These are phyloP conservation scores for Neotoxoptera formosana DNA, from an alignment of 1,140 invertebrate genomes.

Conservation along the genomic window DNA sequence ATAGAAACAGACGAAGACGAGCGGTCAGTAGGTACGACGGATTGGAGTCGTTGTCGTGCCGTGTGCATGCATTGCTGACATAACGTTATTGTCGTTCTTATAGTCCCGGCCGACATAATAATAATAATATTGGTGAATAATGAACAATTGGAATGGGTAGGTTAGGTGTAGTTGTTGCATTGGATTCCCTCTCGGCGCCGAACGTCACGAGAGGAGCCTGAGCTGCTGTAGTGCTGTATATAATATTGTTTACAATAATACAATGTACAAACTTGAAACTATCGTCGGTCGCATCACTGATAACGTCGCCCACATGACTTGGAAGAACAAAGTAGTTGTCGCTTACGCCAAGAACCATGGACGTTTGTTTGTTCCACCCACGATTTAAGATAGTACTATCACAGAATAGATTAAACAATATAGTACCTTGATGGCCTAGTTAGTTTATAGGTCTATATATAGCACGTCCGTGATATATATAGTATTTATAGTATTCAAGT, in stretches of 20 bases:
- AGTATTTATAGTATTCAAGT: too few relatives aligned
- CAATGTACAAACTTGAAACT: neutral
- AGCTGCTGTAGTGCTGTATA: neutral
- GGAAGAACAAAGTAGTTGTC: neutral
- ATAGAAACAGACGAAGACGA: neutral
- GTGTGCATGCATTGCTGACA: neutral
- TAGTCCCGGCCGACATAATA: constrained; percentile 1
- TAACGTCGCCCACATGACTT: neutral
- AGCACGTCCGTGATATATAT: too few relatives aligned
- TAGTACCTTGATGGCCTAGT: too few relatives aligned
- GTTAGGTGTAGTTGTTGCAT: neutral
- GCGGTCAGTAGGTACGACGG: neutral
- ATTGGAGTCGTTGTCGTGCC: neutral
- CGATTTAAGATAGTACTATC: too few relatives aligned
- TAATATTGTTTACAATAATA: neutral
- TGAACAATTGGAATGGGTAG: neutral
- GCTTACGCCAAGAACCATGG: neutral
- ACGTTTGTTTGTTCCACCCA: neutral
- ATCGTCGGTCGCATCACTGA: neutral
- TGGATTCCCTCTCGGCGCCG: constrained; percentile 6
- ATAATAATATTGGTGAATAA: neutral
- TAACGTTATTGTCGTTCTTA: neutral
- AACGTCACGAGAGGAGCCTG: constrained; percentile 10
- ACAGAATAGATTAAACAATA: too few relatives aligned
- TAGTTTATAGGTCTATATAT: too few relatives aligned